phyloP scores from a whole-genome alignment of 2,888 invertebrate genomes.

The Reticulitermes lucifugus region DNA sequence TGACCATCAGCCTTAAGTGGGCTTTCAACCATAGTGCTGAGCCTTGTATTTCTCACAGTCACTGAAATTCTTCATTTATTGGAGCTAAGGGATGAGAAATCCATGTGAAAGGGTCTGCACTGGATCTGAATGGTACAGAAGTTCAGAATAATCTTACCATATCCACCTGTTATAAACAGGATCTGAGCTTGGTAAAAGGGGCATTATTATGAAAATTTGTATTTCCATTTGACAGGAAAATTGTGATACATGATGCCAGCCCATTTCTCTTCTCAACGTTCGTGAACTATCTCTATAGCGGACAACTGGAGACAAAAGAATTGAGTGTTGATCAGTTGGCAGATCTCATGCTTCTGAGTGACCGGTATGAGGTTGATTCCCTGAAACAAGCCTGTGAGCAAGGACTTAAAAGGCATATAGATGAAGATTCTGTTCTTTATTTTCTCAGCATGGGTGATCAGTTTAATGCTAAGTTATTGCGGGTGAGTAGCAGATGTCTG shows the following conservation, averaged over 20 bases:
- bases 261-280: slow-evolving; percentile 72
- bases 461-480: slow-evolving; percentile 69
- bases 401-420: slow-evolving; percentile 70
- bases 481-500: slow-evolving; percentile 61
- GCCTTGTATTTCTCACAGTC: too few relatives aligned
- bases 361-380: slow-evolving; percentile 72
- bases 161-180: not conserved
- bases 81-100: too few relatives aligned
- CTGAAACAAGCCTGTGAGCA: slow-evolving; percentile 74
- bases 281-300: slow-evolving; percentile 74
- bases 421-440: slow-evolving; percentile 73
- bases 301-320: slow-evolving; percentile 68
- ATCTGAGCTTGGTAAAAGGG: not conserved
- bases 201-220: not conserved
- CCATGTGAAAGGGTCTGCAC: too few relatives aligned
- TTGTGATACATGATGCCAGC: slow-evolving; percentile 74
- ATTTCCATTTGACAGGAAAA: slow-evolving; percentile 66
- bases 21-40: too few relatives aligned
- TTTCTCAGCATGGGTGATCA: slow-evolving; percentile 76
- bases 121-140: too few relatives aligned
- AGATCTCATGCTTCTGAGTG: slow-evolving; percentile 74
- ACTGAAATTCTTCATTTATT: too few relatives aligned
- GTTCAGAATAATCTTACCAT: too few relatives aligned
- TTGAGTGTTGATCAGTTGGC: slow-evolving; percentile 68
- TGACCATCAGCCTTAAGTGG: too few relatives aligned